Evolutionary conservation across 2,888 invertebrate genomes (phyloP).

Genomic region (Ennomos erosarius): DNA sequence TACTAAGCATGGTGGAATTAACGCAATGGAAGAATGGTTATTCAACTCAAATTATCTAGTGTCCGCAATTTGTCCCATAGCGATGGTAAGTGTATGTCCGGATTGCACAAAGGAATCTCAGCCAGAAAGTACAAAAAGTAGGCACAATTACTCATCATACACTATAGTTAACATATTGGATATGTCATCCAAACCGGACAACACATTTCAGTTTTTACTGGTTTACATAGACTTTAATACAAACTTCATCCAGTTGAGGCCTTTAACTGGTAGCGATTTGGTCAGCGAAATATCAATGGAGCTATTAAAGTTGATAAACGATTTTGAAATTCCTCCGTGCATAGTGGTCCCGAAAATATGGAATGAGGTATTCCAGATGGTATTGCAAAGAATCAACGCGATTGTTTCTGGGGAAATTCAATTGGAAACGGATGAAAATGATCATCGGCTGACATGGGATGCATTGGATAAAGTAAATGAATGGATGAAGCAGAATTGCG

Average conservation of each 20-base stretch:
- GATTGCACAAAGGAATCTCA: background rate
- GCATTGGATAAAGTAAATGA: background rate
- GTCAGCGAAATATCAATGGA: slow-evolving; percentile 12
- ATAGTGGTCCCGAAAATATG: background rate
- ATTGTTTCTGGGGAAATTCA: background rate
- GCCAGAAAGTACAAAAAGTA: background rate
- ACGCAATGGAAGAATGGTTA: slow-evolving; percentile 5
- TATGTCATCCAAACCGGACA: slow-evolving; percentile 2
- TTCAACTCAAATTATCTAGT: background rate
- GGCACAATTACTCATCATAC: background rate
- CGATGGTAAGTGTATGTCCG: background rate
- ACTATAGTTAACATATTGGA: slow-evolving; percentile 5
- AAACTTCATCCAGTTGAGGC: slow-evolving; percentile 9
- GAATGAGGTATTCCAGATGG: background rate
- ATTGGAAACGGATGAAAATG: background rate
- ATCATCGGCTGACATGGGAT: too few relatives aligned
- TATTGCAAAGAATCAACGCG: background rate
- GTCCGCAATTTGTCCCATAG: background rate
- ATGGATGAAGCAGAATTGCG: background rate
- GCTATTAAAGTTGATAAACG: slow-evolving; percentile 12
- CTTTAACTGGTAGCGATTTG: background rate
- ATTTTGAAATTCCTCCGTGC: background rate
- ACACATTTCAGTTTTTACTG: background rate
- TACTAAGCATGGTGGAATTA: slow-evolving; percentile 3
- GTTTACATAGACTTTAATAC: slow-evolving; percentile 10